A percentile compares a stretch with the other conserved stretches of the same genome.
Evolutionary conservation across 23 tunicate genomes (phyloP).

Genomic region (Aplidium turbinatum): DNA sequence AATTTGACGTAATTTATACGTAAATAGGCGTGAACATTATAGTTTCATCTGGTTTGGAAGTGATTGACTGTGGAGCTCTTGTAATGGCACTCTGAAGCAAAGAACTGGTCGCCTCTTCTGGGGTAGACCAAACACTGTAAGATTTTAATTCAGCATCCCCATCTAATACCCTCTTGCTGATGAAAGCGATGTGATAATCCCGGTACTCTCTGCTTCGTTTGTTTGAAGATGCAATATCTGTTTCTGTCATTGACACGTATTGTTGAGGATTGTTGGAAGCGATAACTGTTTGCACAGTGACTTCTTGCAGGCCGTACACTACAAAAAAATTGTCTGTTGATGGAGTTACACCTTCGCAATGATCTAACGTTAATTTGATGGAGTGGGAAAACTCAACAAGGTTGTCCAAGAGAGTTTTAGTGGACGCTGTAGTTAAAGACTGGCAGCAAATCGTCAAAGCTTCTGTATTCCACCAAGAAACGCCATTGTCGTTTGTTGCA

Average conservation of each 20-base stretch:
- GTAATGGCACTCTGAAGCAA: neutral
- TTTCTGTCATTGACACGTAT: slow-evolving; percentile 13
- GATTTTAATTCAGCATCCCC: slow-evolving; percentile 10
- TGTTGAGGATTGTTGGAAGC: slow-evolving; percentile 18
- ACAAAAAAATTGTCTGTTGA: neutral
- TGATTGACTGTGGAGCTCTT: slow-evolving; percentile 18
- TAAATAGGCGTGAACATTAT: slow-evolving; percentile 24
- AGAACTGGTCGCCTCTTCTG: neutral
- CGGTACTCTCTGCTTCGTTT: slow-evolving; percentile 19
- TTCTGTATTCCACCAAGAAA: slow-evolving; percentile 34
- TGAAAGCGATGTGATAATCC: slow-evolving; percentile 31
- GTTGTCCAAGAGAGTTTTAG: slow-evolving; percentile 12
- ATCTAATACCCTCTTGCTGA: neutral
- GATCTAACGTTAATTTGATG: neutral
- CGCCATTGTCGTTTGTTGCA: neutral
- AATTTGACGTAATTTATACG: no score
- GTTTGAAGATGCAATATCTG: slow-evolving; percentile 4
- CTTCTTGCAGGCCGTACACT: slow-evolving; percentile 25
- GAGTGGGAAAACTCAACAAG: slow-evolving; percentile 9
- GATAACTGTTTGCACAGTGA: slow-evolving; percentile 3
- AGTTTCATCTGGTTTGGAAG: slow-evolving; percentile 6
- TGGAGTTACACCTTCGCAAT: slow-evolving; percentile 5
- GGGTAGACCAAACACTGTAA: slow-evolving; percentile 12
- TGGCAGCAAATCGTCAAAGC: slow-evolving; percentile 34
- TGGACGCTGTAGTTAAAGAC: neutral